These are phyloP conservation scores for Notarius lentiginosus DNA, from an alignment of 2,113 vertebrate species.

Conservation along the genomic window DNA sequence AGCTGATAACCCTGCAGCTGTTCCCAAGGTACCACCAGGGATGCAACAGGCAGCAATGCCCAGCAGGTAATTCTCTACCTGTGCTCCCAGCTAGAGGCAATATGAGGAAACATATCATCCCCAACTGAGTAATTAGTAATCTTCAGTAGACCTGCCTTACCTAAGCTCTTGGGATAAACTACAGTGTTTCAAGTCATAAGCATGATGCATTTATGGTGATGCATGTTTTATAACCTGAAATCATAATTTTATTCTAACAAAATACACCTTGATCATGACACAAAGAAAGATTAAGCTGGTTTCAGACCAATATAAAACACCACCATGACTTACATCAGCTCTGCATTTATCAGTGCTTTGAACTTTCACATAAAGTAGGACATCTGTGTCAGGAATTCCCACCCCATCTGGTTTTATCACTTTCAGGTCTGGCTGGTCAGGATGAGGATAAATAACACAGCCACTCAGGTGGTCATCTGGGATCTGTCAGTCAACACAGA, in stretches of 20 bases:
- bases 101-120: neutral
- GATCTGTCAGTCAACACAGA: conserved; percentile 63
- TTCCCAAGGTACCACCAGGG: too few relatives aligned
- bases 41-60: too few relatives aligned
- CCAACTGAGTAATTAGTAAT: neutral
- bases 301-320: neutral
- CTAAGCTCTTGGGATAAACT: neutral
- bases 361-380: conserved; percentile 77
- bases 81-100: neutral
- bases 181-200: neutral
- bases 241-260: neutral
- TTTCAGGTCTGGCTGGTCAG: conserved; percentile 60
- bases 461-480: conserved; percentile 75
- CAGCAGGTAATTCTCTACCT: too few relatives aligned
- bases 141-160: neutral
- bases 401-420: conserved; percentile 68
- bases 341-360: conserved; percentile 71
- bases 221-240: neutral
- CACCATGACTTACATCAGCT: conserved; percentile 60
- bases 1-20: too few relatives aligned
- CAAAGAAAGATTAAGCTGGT: neutral
- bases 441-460: conserved; percentile 70
- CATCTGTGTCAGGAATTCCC: conserved; percentile 75
- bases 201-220: neutral
- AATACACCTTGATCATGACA: neutral